Evolutionary conservation across 2,888 invertebrate genomes (phyloP), one percentile per base, ranked within the genome.

Genomic region (Limenitis camilla): DNA sequence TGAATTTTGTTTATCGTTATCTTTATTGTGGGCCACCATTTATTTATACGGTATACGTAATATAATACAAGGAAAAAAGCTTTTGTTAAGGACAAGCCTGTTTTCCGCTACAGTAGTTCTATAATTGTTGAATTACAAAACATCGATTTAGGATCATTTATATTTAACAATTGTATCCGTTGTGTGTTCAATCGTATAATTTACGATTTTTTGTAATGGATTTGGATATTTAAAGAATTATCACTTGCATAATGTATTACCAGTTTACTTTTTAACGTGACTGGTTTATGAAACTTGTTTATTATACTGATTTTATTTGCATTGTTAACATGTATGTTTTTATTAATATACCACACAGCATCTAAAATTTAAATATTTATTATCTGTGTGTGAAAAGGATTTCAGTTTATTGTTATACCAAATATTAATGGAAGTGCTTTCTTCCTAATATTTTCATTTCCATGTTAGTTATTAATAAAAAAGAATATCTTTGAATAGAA

Each of bases 1-100:
- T 76, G 81, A 84, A 83, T 85, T 85, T 83, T 85, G 83, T 86
- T 85, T 84, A 84, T 86, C 83, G 76, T 76, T 77, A 82, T 85
- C 81, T 85, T 85, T 83, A 85, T 84, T 81, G 81, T 76, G 77
- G 80, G 71, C 76, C 68, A 75, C 72, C 75, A 75, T 76, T 83
- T 86, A 84, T 85, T 82, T 82, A 81, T 81, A 76, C 74, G 73
- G 76, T 39, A 79, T 78, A 78, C 79, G 81, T 82, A 81, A 83
- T 79, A 79, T 81, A 81, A 81, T 82, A 81, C 76, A 72, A 75
- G 59, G 69, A 69, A 77, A 77, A 78, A 76, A 79, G 76, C 72
- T 70, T 75, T 72, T 65, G 67, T 78, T 74, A 78, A 79, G 71
- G 76, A 67, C 67, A 64, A 71, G 71, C 58, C 65, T 63, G 65